phyloP scores from a whole-genome alignment of 2,888 invertebrate genomes.

The Xestia xanthographa region DNA sequence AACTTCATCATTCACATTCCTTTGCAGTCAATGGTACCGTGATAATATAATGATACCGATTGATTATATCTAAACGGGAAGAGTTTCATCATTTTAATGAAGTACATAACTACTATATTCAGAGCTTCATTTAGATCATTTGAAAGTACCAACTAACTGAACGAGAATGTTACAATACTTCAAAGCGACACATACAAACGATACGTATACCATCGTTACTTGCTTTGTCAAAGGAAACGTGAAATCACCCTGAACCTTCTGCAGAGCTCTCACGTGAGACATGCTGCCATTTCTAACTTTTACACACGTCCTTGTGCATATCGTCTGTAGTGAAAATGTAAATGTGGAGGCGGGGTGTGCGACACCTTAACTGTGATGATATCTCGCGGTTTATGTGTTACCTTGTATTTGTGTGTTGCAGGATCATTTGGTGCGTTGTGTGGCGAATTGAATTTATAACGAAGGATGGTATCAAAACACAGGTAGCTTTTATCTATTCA shows the following conservation, averaged over 20 bases:
- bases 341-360: background rate
- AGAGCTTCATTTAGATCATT: too few relatives aligned
- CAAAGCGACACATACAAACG: background rate
- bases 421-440: background rate
- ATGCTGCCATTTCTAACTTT: background rate
- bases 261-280: background rate
- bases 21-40: too few relatives aligned
- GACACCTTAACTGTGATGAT: constrained; percentile 22
- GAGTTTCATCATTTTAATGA: too few relatives aligned
- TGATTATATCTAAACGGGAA: too few relatives aligned
- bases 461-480: background rate
- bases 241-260: background rate
- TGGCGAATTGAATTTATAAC: constrained; percentile 4
- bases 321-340: constrained; percentile 23
- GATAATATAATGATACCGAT: too few relatives aligned
- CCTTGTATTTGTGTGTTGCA: background rate
- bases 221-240: background rate
- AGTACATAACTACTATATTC: too few relatives aligned
- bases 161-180: background rate
- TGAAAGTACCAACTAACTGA: background rate
- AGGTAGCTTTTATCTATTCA: background rate
- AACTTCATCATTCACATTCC: too few relatives aligned
- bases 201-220: background rate
- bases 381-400: constrained; percentile 14
- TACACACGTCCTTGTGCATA: constrained; percentile 3